Conservation (phyloP, 2,888 invertebrate genomes). For the Orthosia gracilis region DNA sequence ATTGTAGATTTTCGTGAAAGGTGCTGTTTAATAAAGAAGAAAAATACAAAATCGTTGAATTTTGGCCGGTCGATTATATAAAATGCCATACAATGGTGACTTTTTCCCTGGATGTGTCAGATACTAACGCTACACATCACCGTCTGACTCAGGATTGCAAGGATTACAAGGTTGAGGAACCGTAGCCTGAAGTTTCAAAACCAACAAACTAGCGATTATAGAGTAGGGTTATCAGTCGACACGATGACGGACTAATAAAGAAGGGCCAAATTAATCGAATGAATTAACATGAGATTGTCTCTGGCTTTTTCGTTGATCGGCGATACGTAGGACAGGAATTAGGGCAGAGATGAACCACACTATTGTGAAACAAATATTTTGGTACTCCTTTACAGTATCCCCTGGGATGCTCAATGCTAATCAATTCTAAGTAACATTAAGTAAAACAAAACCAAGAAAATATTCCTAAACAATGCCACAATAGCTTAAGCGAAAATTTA, state of each 20-base stretch:
- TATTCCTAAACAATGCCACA: conserved; percentile 10
- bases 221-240: conserved; percentile 33
- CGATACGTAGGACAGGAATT: no score
- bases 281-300: conserved; percentile 23
- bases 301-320: not conserved
- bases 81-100: not conserved
- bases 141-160: conserved; percentile 8
- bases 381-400: no score
- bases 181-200: conserved; percentile 2
- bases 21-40: no score
- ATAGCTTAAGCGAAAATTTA: conserved; percentile 15
- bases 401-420: not conserved
- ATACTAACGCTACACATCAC: no score
- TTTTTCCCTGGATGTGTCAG: not conserved
- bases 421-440: not conserved
- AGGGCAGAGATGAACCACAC: no score
- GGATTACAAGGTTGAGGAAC: conserved; percentile 17
- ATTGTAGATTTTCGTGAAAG: no score
- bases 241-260: conserved; percentile 31
- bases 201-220: conserved; percentile 51
- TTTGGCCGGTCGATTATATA: no score
- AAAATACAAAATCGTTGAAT: no score
- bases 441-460: conserved; percentile 1
- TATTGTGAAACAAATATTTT: no score
- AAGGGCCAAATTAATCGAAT: conserved; percentile 28